phyloP scores from a whole-genome alignment of 2,797 vertebrate species.

The Harpagifer antarcticus region DNA sequence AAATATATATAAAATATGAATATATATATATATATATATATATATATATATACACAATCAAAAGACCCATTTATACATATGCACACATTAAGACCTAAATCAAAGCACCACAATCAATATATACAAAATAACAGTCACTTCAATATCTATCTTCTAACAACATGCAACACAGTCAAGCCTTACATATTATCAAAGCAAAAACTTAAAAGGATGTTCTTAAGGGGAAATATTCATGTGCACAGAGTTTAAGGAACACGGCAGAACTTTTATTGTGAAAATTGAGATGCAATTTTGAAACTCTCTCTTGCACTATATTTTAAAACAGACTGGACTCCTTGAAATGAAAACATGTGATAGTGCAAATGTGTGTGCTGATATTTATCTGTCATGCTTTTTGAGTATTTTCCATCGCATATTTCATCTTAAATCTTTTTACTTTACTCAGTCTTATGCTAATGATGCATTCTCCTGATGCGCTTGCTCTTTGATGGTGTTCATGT shows the following conservation, averaged over 20 bases:
- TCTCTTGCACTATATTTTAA: background rate
- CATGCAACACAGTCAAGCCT: background rate
- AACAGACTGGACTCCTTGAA: background rate
- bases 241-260: background rate
- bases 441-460: constrained; percentile 24
- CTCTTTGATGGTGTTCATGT: constrained; percentile 10
- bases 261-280: background rate
- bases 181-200: background rate
- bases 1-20: too few species aligned
- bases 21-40: too few species aligned
- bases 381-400: background rate
- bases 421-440: background rate
- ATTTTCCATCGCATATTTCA: constrained; percentile 21
- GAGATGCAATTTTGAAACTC: background rate
- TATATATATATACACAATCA: too few species aligned
- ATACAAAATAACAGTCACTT: too few species aligned
- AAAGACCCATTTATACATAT: too few species aligned
- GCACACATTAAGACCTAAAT: too few species aligned
- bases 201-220: background rate
- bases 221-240: background rate
- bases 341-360: background rate
- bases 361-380: constrained; percentile 7
- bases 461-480: background rate
- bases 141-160: background rate
- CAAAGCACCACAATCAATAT: too few species aligned